Evolutionary conservation across 2,113 vertebrate species (phyloP).

Genomic region (Grallaria varia): DNA sequence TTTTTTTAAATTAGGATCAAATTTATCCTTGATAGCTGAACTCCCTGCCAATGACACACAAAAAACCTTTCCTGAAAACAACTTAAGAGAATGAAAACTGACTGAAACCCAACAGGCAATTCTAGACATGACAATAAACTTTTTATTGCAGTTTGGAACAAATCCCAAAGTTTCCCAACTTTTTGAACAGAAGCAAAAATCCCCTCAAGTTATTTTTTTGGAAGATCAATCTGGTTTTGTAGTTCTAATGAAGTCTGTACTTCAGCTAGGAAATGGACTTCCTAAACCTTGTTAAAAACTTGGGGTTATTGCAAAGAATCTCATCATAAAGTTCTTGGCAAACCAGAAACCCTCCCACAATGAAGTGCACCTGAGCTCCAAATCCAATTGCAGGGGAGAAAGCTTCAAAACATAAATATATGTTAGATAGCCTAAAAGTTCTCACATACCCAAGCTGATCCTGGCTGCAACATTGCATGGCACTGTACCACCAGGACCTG

Average conservation of each 20-base stretch:
- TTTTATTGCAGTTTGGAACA: neutral
- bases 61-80: neutral
- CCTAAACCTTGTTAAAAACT: neutral
- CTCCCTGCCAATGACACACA: neutral
- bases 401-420: neutral
- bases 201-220: neutral
- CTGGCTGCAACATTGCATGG: neutral
- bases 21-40: neutral
- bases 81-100: neutral
- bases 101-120: neutral
- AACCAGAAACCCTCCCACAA: neutral
- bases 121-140: neutral
- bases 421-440: neutral
- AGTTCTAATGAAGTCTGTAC: neutral
- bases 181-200: neutral
- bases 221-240: neutral
- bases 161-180: neutral
- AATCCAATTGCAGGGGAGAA: neutral
- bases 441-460: neutral
- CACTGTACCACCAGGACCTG: neutral
- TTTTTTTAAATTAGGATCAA: neutral
- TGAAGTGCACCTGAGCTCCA: neutral
- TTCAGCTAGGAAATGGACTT: neutral
- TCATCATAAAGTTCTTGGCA: neutral
- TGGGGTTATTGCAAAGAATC: neutral